Conservation (phyloP, 2,888 invertebrate genomes). For the Mesorhabditis spiculigera region DNA sequence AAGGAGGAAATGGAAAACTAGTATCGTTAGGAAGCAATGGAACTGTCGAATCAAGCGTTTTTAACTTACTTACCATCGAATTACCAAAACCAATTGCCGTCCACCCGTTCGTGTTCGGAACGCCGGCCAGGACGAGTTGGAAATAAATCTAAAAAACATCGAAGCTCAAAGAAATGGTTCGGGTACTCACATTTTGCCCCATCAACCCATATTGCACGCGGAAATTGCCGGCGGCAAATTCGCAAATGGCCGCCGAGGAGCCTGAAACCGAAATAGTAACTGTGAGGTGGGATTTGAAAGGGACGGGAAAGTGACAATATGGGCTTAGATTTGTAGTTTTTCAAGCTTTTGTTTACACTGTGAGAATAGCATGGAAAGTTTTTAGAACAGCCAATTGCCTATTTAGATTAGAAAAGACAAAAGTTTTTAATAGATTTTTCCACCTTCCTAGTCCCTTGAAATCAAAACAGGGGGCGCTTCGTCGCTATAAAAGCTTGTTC, state of each 20-base stretch:
- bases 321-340: too few species aligned
- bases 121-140: slow-evolving; percentile 36
- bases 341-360: too few species aligned
- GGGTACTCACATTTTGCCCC: background rate
- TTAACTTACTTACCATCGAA: slow-evolving; percentile 39
- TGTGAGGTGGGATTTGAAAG: too few species aligned
- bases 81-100: slow-evolving; percentile 51
- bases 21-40: slow-evolving; percentile 23
- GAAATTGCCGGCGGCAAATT: background rate
- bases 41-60: slow-evolving; percentile 11
- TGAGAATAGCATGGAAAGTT: too few species aligned
- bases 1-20: too few species aligned
- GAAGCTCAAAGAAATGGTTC: slow-evolving; percentile 1
- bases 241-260: background rate
- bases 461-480: too few species aligned
- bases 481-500: too few species aligned
- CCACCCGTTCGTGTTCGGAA: slow-evolving; percentile 37
- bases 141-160: slow-evolving; percentile 33
- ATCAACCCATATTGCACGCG: background rate
- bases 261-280: background rate
- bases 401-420: too few species aligned
- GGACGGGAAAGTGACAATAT: too few species aligned
- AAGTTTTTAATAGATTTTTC: too few species aligned
- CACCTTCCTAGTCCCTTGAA: too few species aligned
- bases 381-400: too few species aligned